Base-by-base conservation (phyloP, 1,140 invertebrate species). In the Ptiloglossa arizonensis region DNA sequence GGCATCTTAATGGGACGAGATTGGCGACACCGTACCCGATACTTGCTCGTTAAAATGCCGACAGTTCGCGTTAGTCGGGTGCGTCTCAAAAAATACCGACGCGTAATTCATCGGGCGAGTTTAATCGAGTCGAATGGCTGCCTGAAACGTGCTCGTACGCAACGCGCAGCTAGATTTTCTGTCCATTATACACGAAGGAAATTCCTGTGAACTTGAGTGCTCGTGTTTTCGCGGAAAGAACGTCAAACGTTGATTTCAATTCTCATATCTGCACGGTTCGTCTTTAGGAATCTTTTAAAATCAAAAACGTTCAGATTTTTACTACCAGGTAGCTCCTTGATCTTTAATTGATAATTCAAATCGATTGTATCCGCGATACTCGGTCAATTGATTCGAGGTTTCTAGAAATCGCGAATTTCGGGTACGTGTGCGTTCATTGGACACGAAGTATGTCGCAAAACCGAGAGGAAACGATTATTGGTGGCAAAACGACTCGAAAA, bases 1-100 rank as follows among this genome's bases (percentile, higher is more conserved):
- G 63, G 63, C 63, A 66, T 66, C 29, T 66, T 66, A 66, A 66
- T 29, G 63, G 32, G 44, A 24, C 63, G 44, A 66, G 41, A 66
- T 50, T 22, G 44, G 63, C 24, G 32, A 35, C 19, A 27, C 24
- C 17, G 24, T 41, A 27, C 44, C 32, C 63, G 44, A 48, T 66
- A 29, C 63, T 46, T 24, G 46, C 46, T 29, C 63, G 29, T 66
- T 66, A 66, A 66, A 29, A 66, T 66, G 46, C 63, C 63, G 63
- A 66, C 29, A 66, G 63, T 48, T 46, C 29, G 27, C 59, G 22
- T 62, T 62, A 41, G 59, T n/a, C 59, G 59, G 50, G n/a, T 24
- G 50, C 50, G 19, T 52, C 50, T 22, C 50, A 52, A 52, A 52
- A 50, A 52, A 52, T 52, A 24, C 50, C n/a, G 50, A 2, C 50